Percentiles rank a stretch among this genome's conserved stretches.
phyloP scores from a whole-genome alignment of 2,797 vertebrate species.

The Pangasius larnaudii region DNA sequence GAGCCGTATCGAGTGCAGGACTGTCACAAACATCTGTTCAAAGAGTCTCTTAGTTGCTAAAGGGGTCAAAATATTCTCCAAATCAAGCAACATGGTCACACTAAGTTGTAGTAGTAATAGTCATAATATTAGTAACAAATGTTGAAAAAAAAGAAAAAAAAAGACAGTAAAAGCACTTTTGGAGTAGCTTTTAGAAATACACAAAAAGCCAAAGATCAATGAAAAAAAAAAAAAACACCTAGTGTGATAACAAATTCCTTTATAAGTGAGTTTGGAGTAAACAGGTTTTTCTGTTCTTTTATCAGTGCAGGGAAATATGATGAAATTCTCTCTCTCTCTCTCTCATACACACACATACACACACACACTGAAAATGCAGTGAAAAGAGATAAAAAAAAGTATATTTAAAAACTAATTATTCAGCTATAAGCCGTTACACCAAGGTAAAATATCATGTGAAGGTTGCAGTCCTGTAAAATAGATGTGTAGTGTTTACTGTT shows the following conservation, averaged over 20 bases:
- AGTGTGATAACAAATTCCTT: not conserved
- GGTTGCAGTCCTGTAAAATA: not conserved
- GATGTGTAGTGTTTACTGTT: not conserved
- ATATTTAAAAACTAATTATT: constrained; percentile 11
- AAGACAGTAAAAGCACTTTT: not conserved
- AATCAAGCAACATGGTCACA: not conserved
- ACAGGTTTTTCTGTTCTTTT: not conserved
- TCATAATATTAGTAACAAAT: not conserved
- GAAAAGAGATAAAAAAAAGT: not conserved
- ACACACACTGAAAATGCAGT: not conserved
- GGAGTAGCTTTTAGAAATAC: not conserved
- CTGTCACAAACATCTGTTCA: not conserved
- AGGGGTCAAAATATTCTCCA: not conserved
- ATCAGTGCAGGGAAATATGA: not conserved
- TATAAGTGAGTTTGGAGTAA: constrained; percentile 8
- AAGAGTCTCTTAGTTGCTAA: not conserved
- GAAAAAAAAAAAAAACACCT: constrained; percentile 2
- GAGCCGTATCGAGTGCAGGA: not conserved
- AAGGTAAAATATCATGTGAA: not conserved
- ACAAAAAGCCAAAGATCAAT: not conserved
- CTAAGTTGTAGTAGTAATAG: not conserved
- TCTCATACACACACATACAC: not conserved
- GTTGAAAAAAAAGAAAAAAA: not conserved
- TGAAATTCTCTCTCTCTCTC: not conserved
- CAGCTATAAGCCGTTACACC: not conserved